phyloP scores from a whole-genome alignment of 2,888 invertebrate genomes.

The Agriopis marginaria region DNA sequence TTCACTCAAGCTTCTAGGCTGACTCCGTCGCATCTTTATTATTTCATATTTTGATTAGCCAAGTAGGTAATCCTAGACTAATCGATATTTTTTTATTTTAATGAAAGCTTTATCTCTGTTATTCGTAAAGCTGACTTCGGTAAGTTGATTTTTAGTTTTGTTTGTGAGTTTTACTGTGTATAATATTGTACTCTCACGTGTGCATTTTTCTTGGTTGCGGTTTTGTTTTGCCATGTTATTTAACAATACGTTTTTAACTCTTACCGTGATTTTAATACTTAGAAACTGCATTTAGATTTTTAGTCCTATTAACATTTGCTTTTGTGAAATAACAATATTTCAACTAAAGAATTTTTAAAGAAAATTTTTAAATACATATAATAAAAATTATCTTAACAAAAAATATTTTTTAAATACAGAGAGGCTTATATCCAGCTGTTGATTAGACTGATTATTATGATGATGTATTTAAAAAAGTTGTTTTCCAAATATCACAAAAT shows the following conservation, averaged over 20 bases:
- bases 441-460: too few species aligned
- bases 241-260: neutral
- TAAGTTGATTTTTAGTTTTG: slow-evolving; percentile 1
- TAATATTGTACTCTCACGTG: neutral
- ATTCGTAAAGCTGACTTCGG: neutral
- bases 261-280: too few species aligned
- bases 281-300: too few species aligned
- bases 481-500: too few species aligned
- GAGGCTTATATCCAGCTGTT: too few species aligned
- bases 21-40: too few species aligned
- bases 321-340: slow-evolving; percentile 7
- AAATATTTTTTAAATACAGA: too few species aligned
- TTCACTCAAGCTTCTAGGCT: too few species aligned
- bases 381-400: too few species aligned
- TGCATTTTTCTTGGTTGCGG: slow-evolving; percentile 37
- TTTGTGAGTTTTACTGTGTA: slow-evolving; percentile 1
- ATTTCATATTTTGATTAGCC: neutral
- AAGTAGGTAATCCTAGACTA: neutral
- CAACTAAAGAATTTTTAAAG: too few species aligned
- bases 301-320: neutral
- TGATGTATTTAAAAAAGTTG: too few species aligned
- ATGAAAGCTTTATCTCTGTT: neutral
- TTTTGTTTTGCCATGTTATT: slow-evolving; percentile 24
- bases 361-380: too few species aligned
- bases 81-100: neutral